These are phyloP conservation scores for Coracopsis vasa DNA, from an alignment of 2,113 vertebrate species.

Conservation along the genomic window DNA sequence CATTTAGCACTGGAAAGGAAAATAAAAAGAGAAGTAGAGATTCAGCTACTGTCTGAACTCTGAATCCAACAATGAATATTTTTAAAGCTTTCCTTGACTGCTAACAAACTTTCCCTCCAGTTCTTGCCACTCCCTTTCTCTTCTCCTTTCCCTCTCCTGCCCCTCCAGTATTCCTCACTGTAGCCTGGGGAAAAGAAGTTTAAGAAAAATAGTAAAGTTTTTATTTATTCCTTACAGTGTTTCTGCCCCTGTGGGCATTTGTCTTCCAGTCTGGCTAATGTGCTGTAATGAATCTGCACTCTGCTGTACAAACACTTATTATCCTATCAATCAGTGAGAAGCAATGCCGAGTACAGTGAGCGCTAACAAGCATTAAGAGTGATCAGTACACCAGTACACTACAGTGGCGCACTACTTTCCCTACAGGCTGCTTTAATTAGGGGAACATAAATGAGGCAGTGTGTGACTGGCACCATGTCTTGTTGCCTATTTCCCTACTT, in stretches of 20 bases:
- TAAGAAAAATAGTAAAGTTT: constrained; percentile 54
- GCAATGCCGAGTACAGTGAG: constrained; percentile 34
- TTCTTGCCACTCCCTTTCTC: neutral
- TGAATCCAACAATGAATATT: constrained; percentile 7
- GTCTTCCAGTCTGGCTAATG: constrained; percentile 65
- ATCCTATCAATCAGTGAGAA: constrained; percentile 51
- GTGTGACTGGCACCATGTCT: neutral
- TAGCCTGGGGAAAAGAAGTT: constrained; percentile 62
- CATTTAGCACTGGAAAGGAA: neutral
- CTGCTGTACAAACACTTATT: neutral
- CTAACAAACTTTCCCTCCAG: constrained; percentile 32
- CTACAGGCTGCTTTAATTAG: constrained; percentile 54
- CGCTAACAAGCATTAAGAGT: constrained; percentile 46
- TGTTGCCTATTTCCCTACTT: neutral
- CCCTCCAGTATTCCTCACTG: constrained; percentile 12
- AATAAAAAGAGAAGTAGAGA: neutral
- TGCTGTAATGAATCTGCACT: constrained; percentile 60
- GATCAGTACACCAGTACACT: constrained; percentile 19
- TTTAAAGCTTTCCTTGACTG: constrained; percentile 18
- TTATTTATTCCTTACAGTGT: constrained; percentile 67
- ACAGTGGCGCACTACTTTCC: neutral
- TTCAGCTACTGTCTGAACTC: neutral
- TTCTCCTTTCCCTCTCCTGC: neutral
- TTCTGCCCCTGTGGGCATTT: constrained; percentile 68
- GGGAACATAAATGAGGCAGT: neutral